Percentiles rank a stretch among this genome's conserved stretches.
Evolutionary conservation across 2,113 vertebrate genomes (phyloP).

Genomic region (Mesoclemmys tuberculata): DNA sequence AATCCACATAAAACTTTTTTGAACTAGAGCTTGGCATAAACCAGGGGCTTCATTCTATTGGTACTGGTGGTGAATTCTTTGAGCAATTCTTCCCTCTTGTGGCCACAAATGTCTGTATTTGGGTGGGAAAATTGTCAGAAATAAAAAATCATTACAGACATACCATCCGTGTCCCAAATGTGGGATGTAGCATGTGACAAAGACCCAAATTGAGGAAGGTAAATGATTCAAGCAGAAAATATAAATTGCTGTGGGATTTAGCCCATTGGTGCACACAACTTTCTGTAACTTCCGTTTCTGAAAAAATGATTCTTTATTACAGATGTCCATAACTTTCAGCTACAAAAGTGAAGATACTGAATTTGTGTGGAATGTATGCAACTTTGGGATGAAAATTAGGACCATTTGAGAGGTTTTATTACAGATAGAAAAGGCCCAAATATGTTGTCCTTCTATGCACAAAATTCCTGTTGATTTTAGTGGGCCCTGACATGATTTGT

Average conservation of each 20-base stretch:
- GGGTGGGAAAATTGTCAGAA: not conserved
- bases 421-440: not conserved
- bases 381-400: not conserved
- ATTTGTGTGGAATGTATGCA: not conserved
- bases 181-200: not conserved
- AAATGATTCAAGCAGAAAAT: not conserved
- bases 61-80: slow-evolving; percentile 33
- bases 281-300: not conserved
- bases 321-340: not conserved
- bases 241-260: not conserved
- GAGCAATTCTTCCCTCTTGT: slow-evolving; percentile 71
- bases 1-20: not conserved
- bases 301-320: not conserved
- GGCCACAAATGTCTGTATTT: slow-evolving; percentile 40
- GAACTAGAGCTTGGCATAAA: not conserved
- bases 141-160: not conserved
- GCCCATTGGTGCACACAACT: not conserved
- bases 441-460: not conserved
- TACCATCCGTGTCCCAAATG: not conserved
- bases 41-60: not conserved
- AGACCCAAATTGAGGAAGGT: not conserved
- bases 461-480: not conserved
- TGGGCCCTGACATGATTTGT: not conserved
- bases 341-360: not conserved
- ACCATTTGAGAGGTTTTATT: not conserved